Percentiles rank a stretch among this genome's conserved stretches.
Evolutionary conservation across 1,140 invertebrate species (phyloP).

Genomic region (Aphelenchoides fujianensis): DNA sequence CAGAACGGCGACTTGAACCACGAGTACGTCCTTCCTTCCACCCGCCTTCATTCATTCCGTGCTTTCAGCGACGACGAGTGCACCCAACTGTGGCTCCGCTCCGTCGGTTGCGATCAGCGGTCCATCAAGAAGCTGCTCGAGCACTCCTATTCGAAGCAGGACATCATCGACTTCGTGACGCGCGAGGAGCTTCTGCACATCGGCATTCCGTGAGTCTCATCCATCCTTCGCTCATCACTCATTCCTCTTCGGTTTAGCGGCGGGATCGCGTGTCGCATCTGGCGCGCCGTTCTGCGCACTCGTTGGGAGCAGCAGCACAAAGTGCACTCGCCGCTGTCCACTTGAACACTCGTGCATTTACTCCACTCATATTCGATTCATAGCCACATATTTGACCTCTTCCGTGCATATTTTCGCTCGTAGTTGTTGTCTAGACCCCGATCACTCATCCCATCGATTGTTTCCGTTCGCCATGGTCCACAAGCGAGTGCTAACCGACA

Average conservation of each 20-base stretch:
- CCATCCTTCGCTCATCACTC: neutral
- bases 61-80: constrained; percentile 28
- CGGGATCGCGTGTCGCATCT: constrained; percentile 58
- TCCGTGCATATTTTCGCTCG: no score
- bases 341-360: no score
- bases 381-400: no score
- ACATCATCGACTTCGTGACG: constrained; percentile 73
- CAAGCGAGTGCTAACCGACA: no score
- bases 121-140: constrained; percentile 68
- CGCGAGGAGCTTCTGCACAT: constrained; percentile 75
- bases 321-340: no score
- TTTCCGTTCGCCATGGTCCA: no score
- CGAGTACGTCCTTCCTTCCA: neutral
- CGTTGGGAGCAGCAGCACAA: constrained; percentile 45
- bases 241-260: constrained; percentile 58
- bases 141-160: constrained; percentile 76
- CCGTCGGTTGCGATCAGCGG: constrained; percentile 39
- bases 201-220: constrained; percentile 69
- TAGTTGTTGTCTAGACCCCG: no score
- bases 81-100: constrained; percentile 30
- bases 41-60: neutral
- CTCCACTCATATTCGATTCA: no score
- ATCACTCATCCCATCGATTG: no score
- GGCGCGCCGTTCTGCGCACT: constrained; percentile 54
- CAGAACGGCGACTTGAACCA: neutral